Evolutionary conservation across 1,140 invertebrate species (phyloP).

Genomic region (Dinoponera quadriceps): DNA sequence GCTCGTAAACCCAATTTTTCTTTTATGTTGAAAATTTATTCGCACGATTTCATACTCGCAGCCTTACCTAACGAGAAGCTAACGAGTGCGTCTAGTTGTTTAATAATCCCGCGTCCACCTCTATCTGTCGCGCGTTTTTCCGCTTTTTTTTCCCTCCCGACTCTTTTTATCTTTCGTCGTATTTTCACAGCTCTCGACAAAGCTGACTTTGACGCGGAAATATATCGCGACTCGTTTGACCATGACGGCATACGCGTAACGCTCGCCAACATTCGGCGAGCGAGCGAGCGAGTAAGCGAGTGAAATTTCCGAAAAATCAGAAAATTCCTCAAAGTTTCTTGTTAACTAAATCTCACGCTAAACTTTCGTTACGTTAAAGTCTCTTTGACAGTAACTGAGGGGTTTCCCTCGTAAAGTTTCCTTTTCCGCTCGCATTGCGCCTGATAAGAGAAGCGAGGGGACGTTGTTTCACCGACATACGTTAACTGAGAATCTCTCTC

Average conservation of each 20-base stretch:
- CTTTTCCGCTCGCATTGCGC: not conserved
- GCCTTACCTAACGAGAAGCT: not conserved
- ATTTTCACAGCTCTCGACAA: constrained; percentile 54
- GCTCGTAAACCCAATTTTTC: not conserved
- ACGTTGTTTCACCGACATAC: not conserved
- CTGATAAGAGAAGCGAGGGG: not conserved
- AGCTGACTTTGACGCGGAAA: constrained; percentile 57
- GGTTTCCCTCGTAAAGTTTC: not conserved
- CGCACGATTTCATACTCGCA: not conserved
- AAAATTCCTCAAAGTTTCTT: not conserved
- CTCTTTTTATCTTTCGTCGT: constrained; percentile 33
- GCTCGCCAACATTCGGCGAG: constrained; percentile 6
- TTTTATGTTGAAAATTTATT: not conserved
- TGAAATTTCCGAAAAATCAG: constrained; percentile 47
- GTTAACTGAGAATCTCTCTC: not conserved
- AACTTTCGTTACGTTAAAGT: not conserved
- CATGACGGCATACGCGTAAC: constrained; percentile 36
- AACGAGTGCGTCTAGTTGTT: not conserved
- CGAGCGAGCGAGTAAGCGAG: not conserved
- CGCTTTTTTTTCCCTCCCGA: not conserved
- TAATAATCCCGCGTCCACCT: not conserved
- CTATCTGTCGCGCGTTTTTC: constrained; percentile 1
- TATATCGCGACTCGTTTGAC: constrained; percentile 45
- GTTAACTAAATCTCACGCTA: constrained; percentile 6
- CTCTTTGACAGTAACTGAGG: not conserved